phyloP scores from a whole-genome alignment of 2,113 vertebrate genomes.

The Calidris pugnax region DNA sequence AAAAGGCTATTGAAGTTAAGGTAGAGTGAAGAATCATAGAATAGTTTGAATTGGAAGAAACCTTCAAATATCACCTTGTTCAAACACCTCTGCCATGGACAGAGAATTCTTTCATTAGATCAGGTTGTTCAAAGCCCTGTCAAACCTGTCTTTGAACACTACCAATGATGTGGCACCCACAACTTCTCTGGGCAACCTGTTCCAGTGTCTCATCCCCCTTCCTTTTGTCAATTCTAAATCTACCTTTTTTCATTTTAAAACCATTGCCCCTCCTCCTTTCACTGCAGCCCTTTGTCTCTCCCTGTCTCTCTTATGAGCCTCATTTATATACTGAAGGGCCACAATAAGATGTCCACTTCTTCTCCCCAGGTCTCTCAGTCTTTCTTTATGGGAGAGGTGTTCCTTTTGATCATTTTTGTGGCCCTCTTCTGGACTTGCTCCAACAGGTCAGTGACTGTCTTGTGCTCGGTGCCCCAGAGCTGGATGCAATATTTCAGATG shows the following conservation, averaged over 20 bases:
- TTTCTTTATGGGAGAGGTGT: background rate
- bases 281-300: background rate
- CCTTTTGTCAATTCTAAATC: background rate
- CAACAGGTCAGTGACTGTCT: background rate
- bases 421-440: rapidly evolving
- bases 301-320: background rate
- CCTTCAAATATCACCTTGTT: background rate
- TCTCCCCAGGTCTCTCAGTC: background rate
- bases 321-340: background rate
- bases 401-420: background rate
- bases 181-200: background rate
- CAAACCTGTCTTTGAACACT: background rate
- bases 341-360: background rate
- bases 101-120: background rate
- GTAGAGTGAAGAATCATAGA: background rate
- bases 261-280: background rate
- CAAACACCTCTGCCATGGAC: background rate
- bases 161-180: background rate
- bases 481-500: background rate
- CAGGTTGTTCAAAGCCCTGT: background rate
- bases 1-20: background rate
- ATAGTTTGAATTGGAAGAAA: background rate
- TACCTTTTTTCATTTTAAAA: background rate
- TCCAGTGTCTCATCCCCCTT: background rate
- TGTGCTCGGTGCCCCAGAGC: background rate